phyloP scores from a whole-genome alignment of 2,888 invertebrate genomes.

The Junonia oenone region DNA sequence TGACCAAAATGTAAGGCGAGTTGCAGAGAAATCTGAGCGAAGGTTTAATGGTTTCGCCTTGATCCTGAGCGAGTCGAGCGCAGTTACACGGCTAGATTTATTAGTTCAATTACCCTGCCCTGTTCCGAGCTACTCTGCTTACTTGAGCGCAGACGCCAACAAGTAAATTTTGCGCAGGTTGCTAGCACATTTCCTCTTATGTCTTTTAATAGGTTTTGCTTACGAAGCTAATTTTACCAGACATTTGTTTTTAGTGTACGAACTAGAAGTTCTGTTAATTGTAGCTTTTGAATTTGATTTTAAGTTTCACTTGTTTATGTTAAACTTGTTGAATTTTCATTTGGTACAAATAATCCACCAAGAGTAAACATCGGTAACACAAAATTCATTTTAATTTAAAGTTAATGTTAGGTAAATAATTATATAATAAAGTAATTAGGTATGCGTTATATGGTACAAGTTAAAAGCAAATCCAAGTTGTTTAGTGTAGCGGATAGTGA shows the following conservation, averaged over 20 bases:
- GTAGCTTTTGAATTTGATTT: neutral
- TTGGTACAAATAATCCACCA: neutral
- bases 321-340: neutral
- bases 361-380: no score
- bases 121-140: constrained; percentile 61
- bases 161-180: constrained; percentile 65
- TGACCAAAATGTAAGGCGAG: constrained; percentile 45
- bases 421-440: neutral
- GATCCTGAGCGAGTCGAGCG: constrained; percentile 58
- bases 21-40: constrained; percentile 41
- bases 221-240: constrained; percentile 12
- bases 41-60: constrained; percentile 66
- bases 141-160: constrained; percentile 66
- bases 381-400: neutral
- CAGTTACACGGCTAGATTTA: constrained; percentile 71
- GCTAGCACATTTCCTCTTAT: constrained; percentile 45
- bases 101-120: constrained; percentile 75
- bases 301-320: neutral
- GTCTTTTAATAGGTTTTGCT: constrained; percentile 33
- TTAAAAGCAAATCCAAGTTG: constrained; percentile 3
- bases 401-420: neutral
- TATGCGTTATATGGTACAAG: neutral
- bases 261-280: neutral
- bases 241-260: neutral
- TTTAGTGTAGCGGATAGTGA: constrained; percentile 33